Conservation (phyloP, 2,113 vertebrate genomes). For the Actenoides lindsayi region DNA sequence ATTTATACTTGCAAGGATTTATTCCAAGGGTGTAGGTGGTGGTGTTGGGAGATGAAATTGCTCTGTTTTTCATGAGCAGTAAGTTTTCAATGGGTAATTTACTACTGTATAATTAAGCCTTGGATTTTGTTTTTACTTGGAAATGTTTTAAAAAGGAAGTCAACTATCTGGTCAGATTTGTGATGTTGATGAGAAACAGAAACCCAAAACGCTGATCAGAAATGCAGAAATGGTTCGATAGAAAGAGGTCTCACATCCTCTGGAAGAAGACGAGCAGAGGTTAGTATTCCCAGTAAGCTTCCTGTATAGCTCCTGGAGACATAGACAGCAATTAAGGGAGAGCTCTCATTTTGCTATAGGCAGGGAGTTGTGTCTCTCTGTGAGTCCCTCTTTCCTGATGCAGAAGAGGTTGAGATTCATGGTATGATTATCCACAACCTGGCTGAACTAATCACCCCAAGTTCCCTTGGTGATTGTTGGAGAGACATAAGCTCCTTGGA, state of each 20-base stretch:
- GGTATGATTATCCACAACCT: rapidly evolving
- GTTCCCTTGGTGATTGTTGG: neutral
- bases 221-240: neutral
- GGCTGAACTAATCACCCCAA: neutral
- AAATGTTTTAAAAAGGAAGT: neutral
- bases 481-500: neutral
- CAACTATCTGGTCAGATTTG: neutral
- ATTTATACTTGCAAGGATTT: neutral
- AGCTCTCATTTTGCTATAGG: neutral
- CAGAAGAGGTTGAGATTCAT: neutral
- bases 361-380: neutral
- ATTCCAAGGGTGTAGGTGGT: constrained; percentile 4
- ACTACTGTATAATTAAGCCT: neutral
- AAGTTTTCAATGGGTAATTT: neutral
- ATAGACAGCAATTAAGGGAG: too few relatives aligned
- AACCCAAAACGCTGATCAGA: neutral
- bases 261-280: neutral
- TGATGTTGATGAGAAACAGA: constrained; percentile 22
- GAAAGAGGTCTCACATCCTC: neutral
- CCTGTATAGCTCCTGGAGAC: neutral
- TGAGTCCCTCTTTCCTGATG: neutral
- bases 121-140: neutral
- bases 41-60: constrained; percentile 1
- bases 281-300: neutral
- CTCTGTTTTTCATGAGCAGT: neutral